Evolutionary conservation across 2,797 vertebrate genomes (phyloP).

Genomic region (Crax fasciolata): DNA sequence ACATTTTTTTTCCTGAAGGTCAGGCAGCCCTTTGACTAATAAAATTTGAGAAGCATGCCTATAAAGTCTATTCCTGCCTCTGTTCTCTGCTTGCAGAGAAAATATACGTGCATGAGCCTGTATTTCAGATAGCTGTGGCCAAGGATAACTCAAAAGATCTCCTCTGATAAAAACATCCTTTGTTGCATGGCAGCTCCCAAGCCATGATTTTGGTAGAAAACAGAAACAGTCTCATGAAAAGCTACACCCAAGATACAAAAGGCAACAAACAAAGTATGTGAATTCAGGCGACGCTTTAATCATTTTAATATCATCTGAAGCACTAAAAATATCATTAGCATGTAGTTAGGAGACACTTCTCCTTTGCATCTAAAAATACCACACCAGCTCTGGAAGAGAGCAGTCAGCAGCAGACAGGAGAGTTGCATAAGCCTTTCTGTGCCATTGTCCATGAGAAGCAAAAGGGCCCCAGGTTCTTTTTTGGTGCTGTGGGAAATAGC

Average conservation of each 20-base stretch:
- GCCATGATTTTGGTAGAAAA: constrained; percentile 38
- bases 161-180: constrained; percentile 48
- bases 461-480: constrained; percentile 19
- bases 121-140: constrained; percentile 10
- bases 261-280: constrained; percentile 30
- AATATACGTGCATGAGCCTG: constrained; percentile 26
- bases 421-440: background rate
- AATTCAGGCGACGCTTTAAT: constrained; percentile 33
- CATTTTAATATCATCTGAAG: constrained; percentile 52
- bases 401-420: constrained; percentile 10
- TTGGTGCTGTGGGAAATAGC: background rate
- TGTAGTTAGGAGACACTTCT: constrained; percentile 43
- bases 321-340: constrained; percentile 33
- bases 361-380: constrained; percentile 42
- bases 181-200: background rate
- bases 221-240: background rate
- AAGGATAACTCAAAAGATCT: constrained; percentile 45
- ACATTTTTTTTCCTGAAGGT: constrained; percentile 33
- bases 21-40: constrained; percentile 61
- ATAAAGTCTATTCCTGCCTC: constrained; percentile 37
- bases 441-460: background rate
- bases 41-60: constrained; percentile 53
- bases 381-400: background rate
- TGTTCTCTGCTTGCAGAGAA: constrained; percentile 37
- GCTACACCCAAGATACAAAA: constrained; percentile 32